Evolutionary conservation across 2,113 vertebrate species (phyloP).

Genomic region (Chiloscyllium plagiosum): DNA sequence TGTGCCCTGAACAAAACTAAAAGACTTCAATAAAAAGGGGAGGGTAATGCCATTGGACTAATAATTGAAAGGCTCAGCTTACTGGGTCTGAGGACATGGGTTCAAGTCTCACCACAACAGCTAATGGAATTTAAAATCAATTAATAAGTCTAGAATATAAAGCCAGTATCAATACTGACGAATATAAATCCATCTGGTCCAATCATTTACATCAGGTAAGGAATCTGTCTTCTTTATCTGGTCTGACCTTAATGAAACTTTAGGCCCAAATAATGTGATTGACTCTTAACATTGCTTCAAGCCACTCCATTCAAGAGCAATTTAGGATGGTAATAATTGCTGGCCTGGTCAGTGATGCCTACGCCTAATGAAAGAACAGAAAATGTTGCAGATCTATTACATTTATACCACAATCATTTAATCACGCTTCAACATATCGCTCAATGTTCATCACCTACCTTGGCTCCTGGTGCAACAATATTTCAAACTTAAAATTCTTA

Average conservation of each 20-base stretch:
- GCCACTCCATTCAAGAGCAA: not conserved
- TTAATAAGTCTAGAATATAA: not conserved
- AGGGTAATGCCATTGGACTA: not conserved
- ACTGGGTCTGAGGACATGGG: not conserved
- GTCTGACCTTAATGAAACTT: not conserved
- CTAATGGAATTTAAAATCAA: not conserved
- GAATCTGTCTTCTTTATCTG: not conserved
- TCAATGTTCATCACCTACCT: not conserved
- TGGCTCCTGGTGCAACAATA: not conserved
- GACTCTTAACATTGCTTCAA: not conserved
- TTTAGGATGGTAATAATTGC: not conserved
- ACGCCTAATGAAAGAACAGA: not conserved
- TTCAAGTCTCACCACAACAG: not conserved
- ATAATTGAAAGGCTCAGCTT: not conserved
- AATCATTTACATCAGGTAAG: not conserved
- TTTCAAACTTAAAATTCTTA: not conserved
- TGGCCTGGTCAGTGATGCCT: not conserved
- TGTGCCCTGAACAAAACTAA: not conserved
- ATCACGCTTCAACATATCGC: not conserved
- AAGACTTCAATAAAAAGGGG: not conserved
- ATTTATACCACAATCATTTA: not conserved
- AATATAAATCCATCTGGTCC: too few species aligned
- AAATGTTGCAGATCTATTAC: not conserved
- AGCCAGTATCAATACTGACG: not conserved
- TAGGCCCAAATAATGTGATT: not conserved